A percentile compares a stretch with the other conserved stretches of the same genome.
Evolutionary conservation across 2,888 invertebrate genomes (phyloP).

Genomic region (Hemaris fuciformis): DNA sequence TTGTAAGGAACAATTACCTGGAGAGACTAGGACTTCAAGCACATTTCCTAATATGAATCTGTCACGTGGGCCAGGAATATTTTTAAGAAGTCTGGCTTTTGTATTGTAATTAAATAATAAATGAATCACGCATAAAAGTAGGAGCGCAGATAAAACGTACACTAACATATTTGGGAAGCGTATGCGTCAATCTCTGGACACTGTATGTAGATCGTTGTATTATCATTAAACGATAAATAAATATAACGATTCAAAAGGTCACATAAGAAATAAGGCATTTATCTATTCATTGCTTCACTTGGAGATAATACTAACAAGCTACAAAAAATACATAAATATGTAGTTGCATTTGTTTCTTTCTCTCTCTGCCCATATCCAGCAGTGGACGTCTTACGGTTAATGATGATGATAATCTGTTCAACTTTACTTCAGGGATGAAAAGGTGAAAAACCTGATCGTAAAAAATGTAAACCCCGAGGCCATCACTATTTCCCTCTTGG

Average conservation of each 20-base stretch:
- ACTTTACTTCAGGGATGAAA: too few species aligned
- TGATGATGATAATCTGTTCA: too few species aligned
- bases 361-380: too few species aligned
- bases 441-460: too few species aligned
- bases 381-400: too few species aligned
- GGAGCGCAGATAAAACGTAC: constrained; percentile 26
- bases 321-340: too few species aligned
- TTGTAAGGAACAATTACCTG: constrained; percentile 33
- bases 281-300: not conserved
- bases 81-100: constrained; percentile 39
- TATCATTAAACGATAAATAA: not conserved
- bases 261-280: not conserved
- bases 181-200: not conserved
- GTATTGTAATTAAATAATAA: constrained; percentile 43
- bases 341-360: too few species aligned
- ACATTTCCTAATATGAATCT: constrained; percentile 46
- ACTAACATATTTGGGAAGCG: constrained; percentile 31
- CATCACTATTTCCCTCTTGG: too few species aligned
- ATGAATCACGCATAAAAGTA: constrained; percentile 38
- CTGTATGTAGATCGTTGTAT: not conserved
- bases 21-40: constrained; percentile 32
- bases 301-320: too few species aligned
- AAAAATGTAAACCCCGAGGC: too few species aligned
- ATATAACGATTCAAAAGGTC: not conserved
- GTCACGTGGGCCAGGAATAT: constrained; percentile 47